Conservation (phyloP, 2,113 vertebrate genomes). For the Oryzias celebensis region DNA sequence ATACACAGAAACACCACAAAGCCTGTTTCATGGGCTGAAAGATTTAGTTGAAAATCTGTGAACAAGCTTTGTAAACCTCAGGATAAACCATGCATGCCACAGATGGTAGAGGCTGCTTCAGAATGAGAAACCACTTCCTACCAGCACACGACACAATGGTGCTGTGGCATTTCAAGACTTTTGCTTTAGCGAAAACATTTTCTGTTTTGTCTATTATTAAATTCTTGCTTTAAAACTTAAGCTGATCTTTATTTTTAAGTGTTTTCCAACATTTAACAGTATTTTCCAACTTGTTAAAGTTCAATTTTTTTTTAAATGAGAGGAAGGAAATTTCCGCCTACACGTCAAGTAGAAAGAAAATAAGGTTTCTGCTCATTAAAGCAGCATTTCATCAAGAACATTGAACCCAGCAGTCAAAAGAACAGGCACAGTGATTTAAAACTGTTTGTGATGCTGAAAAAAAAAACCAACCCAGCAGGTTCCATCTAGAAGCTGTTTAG, state of each 20-base stretch:
- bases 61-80: conserved; percentile 52
- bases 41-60: conserved; percentile 53
- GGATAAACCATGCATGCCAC: conserved; percentile 67
- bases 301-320: too few relatives aligned
- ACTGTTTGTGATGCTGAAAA: neutral
- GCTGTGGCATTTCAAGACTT: conserved; percentile 58
- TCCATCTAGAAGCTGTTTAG: neutral
- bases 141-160: conserved; percentile 69
- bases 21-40: neutral
- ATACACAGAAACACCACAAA: neutral
- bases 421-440: conserved; percentile 23
- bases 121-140: conserved; percentile 84
- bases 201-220: too few relatives aligned
- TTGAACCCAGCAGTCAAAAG: neutral
- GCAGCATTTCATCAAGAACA: too few relatives aligned
- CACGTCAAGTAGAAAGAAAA: too few relatives aligned
- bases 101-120: conserved; percentile 61
- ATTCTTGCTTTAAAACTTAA: too few relatives aligned
- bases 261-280: too few relatives aligned
- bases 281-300: too few relatives aligned
- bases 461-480: neutral
- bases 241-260: too few relatives aligned
- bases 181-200: too few relatives aligned
- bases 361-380: too few relatives aligned
- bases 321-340: too few relatives aligned